Percentiles rank a stretch among this genome's conserved stretches.
Conservation (phyloP, 2,113 vertebrate genomes). For the Alligator sinensis region DNA sequence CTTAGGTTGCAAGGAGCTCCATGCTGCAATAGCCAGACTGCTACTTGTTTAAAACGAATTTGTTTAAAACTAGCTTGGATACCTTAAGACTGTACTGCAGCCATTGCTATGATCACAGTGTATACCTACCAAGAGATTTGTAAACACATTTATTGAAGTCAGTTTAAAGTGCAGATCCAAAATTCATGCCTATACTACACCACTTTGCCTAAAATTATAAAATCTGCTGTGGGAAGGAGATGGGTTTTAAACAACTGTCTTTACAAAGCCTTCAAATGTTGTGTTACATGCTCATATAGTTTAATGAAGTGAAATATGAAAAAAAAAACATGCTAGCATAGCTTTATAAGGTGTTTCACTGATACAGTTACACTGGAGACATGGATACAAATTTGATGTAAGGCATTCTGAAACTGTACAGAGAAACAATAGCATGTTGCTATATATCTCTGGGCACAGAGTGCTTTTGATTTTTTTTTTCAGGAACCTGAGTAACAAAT, state of each 20-base stretch:
- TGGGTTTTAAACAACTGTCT: background rate
- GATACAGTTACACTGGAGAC: background rate
- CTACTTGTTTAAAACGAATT: background rate
- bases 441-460: background rate
- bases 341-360: background rate
- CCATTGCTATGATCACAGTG: background rate
- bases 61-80: background rate
- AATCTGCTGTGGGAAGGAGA: background rate
- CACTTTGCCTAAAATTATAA: background rate
- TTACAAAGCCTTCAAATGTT: background rate
- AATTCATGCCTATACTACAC: background rate
- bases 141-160: background rate
- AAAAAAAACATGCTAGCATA: background rate
- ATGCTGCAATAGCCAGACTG: background rate
- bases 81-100: background rate
- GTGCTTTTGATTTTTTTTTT: constrained; percentile 11
- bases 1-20: background rate
- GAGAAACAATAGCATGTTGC: background rate
- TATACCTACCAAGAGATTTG: accelerated
- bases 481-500: background rate
- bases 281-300: background rate
- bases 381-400: background rate
- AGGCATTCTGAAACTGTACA: background rate
- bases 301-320: background rate
- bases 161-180: background rate